Base-by-base conservation (phyloP, 64 coral and sea anemone species). In the Stichodactyla mertensii region DNA sequence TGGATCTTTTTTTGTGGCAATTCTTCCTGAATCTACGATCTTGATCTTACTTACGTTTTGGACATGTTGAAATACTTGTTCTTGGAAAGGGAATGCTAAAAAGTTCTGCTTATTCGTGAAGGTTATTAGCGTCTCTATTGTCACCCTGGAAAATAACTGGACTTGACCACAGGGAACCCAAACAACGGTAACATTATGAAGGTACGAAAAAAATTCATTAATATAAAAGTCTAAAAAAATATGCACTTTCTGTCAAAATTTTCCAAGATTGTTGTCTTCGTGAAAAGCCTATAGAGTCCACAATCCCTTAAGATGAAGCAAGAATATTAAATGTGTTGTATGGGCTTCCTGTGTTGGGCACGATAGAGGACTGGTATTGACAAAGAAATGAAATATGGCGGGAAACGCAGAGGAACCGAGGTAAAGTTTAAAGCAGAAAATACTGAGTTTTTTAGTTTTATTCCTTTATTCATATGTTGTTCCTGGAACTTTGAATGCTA, bases 361-460 rank as follows among this genome's bases (percentile, higher is more conserved):
- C 93, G 87, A 56, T 86, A 62, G 71, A 80, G 86, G 81, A 78
- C 84, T 24, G 86, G 52, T 52, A 64, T 2, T 22, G 28, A 77
- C 26, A 61, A 24, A 85, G 77, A 88, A 94, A 52, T 86, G 64
- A 85, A 94, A 91, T 57, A 91, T 91, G 93, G 93, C 93, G 89
- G 93, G 74, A 86, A 77, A 27, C n/a, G 59, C 52, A 56, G 87
- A 86, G 89, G 67, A 55, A 10, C 16, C 59, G 15, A 14, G 77
- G 55, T 64, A 22, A 57, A 54, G 4, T 77, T 31, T 8, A 74
- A 74, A 74, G 4, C 27, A 14, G n/a, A 9, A 74, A 74, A 74
- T 74, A 74, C 27, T 23, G 8, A 74, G 6, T 10, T 74, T 10
- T 26, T 26, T 11, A 31, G 6, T 10, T 14, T 31, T 74, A 27